phyloP scores from a whole-genome alignment of 2,797 vertebrate genomes.

The Dallia pectoralis region DNA sequence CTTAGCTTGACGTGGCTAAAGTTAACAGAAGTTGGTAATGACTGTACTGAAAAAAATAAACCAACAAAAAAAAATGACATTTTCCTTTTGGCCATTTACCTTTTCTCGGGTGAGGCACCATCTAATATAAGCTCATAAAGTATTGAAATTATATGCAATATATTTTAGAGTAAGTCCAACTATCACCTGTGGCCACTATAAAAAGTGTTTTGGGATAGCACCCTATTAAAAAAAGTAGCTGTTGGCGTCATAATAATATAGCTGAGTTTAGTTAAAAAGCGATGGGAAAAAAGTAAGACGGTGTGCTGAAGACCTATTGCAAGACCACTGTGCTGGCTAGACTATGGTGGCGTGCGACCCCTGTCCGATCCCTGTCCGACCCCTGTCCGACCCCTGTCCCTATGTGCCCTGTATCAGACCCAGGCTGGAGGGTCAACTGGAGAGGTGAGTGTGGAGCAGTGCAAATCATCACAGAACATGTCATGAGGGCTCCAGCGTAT shows the following conservation, averaged over 20 bases:
- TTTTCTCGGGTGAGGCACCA: too few species aligned
- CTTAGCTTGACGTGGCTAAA: too few species aligned
- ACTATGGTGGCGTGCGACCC: conserved; percentile 27
- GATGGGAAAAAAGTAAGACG: conserved; percentile 30
- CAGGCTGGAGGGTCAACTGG: conserved; percentile 15
- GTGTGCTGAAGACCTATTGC: conserved; percentile 26
- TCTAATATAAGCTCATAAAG: too few species aligned
- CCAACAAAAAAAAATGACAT: too few species aligned
- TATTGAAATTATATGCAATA: neutral
- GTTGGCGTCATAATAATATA: conserved; percentile 1
- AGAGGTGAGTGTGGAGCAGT: conserved; percentile 60
- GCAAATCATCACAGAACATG: conserved; percentile 67
- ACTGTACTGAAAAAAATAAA: too few species aligned
- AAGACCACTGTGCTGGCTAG: conserved; percentile 31
- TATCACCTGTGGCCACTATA: conserved; percentile 45
- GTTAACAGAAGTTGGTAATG: too few species aligned
- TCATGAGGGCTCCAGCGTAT: neutral
- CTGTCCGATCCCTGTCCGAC: conserved; percentile 20
- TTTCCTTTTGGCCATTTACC: too few species aligned
- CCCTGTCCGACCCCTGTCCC: conserved; percentile 17
- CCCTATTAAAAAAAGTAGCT: neutral
- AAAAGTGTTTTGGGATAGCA: conserved; percentile 12
- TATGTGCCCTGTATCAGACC: conserved; percentile 34
- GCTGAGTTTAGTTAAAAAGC: conserved; percentile 20
- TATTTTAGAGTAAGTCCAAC: conserved; percentile 44